A percentile compares a stretch with the other conserved stretches of the same genome.
Evolutionary conservation across 2,797 vertebrate species (phyloP).

Genomic region (Microhierax caerulescens): DNA sequence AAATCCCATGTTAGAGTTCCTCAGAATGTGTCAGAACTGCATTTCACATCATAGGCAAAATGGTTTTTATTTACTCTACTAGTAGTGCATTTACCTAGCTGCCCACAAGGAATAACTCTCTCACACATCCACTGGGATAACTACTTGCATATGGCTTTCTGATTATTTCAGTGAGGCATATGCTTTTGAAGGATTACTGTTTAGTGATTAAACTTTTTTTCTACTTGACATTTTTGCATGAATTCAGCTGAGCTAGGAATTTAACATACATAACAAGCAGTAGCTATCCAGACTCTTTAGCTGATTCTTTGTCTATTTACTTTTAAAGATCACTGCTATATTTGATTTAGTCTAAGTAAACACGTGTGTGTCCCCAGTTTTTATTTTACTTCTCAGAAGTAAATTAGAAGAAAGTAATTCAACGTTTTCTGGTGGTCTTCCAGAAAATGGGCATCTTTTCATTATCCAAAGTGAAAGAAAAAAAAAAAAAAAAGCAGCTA

Average conservation of each 20-base stretch:
- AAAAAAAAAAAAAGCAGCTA: not conserved
- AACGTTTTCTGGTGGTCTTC: not conserved
- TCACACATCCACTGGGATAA: no score
- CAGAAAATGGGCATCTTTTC: not conserved
- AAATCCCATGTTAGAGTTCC: not conserved
- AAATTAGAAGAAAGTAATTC: not conserved
- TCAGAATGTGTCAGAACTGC: not conserved
- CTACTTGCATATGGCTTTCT: not conserved
- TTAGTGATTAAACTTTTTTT: not conserved
- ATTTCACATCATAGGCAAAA: not conserved
- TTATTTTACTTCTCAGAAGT: not conserved
- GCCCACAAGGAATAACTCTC: not conserved
- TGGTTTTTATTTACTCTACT: not conserved
- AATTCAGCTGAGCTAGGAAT: not conserved
- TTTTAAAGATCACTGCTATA: not conserved
- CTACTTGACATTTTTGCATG: not conserved
- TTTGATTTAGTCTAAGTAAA: not conserved
- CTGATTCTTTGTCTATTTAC: not conserved
- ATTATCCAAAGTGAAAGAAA: not conserved
- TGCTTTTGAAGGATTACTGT: not conserved
- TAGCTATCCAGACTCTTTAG: not conserved
- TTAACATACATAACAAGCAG: not conserved
- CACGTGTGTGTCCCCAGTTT: not conserved
- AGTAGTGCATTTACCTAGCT: not conserved
- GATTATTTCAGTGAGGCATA: not conserved